Base-by-base conservation (phyloP, 2,888 invertebrate genomes). In the Eristalis pertinax region DNA sequence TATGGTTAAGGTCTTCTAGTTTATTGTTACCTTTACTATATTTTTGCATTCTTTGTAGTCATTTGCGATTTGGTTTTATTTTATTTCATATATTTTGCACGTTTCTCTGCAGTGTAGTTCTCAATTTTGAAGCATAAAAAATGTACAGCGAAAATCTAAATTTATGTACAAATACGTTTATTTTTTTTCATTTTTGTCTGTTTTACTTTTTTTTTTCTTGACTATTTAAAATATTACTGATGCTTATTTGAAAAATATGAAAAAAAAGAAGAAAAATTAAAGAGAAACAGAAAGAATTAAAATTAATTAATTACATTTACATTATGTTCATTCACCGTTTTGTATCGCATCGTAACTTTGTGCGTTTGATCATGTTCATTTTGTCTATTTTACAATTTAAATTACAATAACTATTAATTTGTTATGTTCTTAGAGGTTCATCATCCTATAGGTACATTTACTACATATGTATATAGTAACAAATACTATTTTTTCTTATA, bases 261-360 rank as follows among this genome's bases (percentile, higher is more conserved):
- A 22, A 13, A 76, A 74, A 24, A 29, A 8, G 19, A 19, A 7
- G 8, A 19, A 72, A 10, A 32, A 32, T 32, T 22, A 22, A 1
- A 60, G 38, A 22, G 29, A 11, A 75, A 74, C 38, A 26, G 5
- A 50, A 50, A 19, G 50, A 29, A 72, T 70, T 26, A 24, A 35
- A 73, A 50, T 38, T 68, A 73, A 50, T 38, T 68, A 56, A 43
- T 32, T 73, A 76, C 43, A 68, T 4, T 74, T 60, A 76, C 56
- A 73, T 43, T 35, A 84, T 81, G 58, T 81, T 75, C 78, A 62
- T 75, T 79, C 69, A 79, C 70, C 73, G 50, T 70, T 82, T 77
- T 82, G 68, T 74, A 82, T 85, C 85, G 81, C 85, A 82, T 85
- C 85, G 82, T 85, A 77, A 85, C 73, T 70, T 86, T 86, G 86